Conservation (phyloP, 2,113 vertebrate species). For the Artemisiospiza belli region DNA sequence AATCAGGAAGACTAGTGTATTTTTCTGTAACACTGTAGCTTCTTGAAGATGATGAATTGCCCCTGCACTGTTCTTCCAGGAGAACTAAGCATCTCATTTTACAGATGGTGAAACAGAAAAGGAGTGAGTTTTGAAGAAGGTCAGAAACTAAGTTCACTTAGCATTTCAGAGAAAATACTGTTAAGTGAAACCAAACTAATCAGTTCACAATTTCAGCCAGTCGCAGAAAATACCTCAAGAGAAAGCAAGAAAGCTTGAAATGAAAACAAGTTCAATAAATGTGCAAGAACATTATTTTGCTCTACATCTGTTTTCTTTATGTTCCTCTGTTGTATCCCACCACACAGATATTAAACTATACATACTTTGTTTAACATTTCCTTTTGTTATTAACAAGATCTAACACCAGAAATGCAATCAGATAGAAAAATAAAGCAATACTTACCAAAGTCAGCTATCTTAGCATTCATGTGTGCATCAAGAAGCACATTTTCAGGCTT, state of each 20-base stretch:
- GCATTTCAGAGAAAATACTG: not conserved
- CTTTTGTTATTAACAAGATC: not conserved
- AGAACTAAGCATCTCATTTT: not conserved
- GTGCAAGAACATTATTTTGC: not conserved
- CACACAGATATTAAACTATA: not conserved
- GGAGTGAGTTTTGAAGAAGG: not conserved
- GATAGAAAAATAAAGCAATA: not conserved
- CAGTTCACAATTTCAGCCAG: not conserved
- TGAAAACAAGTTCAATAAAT: not conserved
- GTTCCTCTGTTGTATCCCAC: not conserved
- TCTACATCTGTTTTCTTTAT: not conserved
- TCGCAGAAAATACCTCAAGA: not conserved
- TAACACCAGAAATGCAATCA: not conserved
- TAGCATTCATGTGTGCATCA: conserved; percentile 98
- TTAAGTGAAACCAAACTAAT: not conserved
- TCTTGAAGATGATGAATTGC: not conserved
- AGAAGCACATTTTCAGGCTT: conserved; percentile 99
- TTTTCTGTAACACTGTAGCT: not conserved
- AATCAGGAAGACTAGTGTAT: not conserved
- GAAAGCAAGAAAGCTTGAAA: not conserved
- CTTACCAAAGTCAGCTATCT: conserved; percentile 98
- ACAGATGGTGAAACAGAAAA: not conserved
- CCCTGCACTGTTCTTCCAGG: not conserved
- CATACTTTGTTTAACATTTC: not conserved
- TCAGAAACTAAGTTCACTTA: not conserved